phyloP scores from a whole-genome alignment of 2,888 invertebrate genomes.

The Alloplasta piceator region DNA sequence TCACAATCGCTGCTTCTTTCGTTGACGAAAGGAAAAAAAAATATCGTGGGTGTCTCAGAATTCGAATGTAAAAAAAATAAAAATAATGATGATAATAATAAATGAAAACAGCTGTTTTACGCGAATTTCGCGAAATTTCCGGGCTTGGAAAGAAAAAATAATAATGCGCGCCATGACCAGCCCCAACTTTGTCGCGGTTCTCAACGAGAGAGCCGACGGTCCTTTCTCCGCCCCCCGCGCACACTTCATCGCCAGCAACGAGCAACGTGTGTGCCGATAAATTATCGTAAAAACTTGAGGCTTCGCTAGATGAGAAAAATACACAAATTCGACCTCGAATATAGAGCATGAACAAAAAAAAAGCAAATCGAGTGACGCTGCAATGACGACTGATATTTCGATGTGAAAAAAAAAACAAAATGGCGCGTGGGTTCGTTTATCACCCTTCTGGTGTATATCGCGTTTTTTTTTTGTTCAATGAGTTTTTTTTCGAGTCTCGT shows the following conservation, averaged over 20 bases:
- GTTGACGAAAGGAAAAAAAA: too few relatives aligned
- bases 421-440: not conserved
- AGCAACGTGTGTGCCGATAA: conserved; percentile 53
- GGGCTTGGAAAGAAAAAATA: conserved; percentile 4
- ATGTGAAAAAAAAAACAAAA: not conserved
- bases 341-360: not conserved
- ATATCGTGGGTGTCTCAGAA: too few relatives aligned
- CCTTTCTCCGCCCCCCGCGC: conserved; percentile 30
- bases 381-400: conserved; percentile 7
- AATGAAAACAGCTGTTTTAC: conserved; percentile 36
- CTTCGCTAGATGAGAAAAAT: conserved; percentile 3
- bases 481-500: too few relatives aligned
- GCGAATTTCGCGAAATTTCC: conserved; percentile 38
- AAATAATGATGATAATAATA: not conserved
- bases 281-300: conserved; percentile 49
- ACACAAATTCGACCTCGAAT: conserved; percentile 16
- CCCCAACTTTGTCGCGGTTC: conserved; percentile 57
- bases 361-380: not conserved
- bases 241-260: not conserved
- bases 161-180: conserved; percentile 49
- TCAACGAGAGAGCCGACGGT: conserved; percentile 40
- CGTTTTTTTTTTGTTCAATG: not conserved
- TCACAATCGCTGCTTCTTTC: too few relatives aligned
- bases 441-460: not conserved
- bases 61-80: not conserved